A percentile compares a stretch with the other conserved stretches of the same genome.
phyloP scores from a whole-genome alignment of 2,113 vertebrate genomes.

The Mormyrus iriodes region DNA sequence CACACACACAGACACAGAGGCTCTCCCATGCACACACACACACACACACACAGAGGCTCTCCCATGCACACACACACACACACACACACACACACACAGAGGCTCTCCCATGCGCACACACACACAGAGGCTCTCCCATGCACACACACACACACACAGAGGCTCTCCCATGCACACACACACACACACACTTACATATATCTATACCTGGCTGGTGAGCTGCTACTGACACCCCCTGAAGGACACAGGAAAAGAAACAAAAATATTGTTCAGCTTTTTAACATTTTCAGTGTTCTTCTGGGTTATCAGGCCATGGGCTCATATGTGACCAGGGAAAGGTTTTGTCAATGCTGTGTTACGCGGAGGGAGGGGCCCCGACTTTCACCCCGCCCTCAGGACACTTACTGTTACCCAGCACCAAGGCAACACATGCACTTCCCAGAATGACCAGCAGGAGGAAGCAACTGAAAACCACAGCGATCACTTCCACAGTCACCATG shows the following conservation, averaged over 20 bases:
- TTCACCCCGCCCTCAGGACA: background rate
- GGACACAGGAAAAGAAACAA: background rate
- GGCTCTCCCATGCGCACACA: too few relatives aligned
- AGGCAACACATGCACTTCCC: slow-evolving; percentile 27
- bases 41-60: too few relatives aligned
- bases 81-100: too few relatives aligned
- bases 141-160: background rate
- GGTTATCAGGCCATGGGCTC: background rate
- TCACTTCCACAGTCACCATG: slow-evolving; percentile 30
- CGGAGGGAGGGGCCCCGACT: background rate
- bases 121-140: background rate
- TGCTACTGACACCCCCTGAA: background rate
- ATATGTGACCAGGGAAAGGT: background rate
- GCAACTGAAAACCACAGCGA: slow-evolving; percentile 49
- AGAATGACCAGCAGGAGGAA: slow-evolving; percentile 47
- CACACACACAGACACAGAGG: background rate
- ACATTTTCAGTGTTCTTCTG: background rate
- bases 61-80: too few relatives aligned
- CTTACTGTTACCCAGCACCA: slow-evolving; percentile 23
- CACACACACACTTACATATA: background rate
- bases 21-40: too few relatives aligned
- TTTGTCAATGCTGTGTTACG: background rate
- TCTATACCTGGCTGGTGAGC: background rate
- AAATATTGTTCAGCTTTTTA: background rate
- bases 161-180: background rate